These are phyloP conservation scores for Cinclus mexicanus DNA, from an alignment of 2,113 vertebrate species.

Conservation along the genomic window DNA sequence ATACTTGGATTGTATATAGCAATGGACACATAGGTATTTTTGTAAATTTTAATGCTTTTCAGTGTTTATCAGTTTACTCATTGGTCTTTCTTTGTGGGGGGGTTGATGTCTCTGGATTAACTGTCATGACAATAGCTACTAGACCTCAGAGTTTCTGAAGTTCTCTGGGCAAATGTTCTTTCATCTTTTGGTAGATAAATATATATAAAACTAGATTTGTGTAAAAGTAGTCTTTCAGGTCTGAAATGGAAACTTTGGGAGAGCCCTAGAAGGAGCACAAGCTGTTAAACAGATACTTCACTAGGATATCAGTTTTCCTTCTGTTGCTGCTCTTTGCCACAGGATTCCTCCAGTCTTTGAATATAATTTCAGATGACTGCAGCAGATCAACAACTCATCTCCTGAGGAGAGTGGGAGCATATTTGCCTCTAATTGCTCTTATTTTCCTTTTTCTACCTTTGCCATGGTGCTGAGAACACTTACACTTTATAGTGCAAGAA, in stretches of 20 bases:
- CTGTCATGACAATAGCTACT: neutral
- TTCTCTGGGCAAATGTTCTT: neutral
- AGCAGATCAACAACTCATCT: neutral
- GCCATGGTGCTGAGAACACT: neutral
- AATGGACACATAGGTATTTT: neutral
- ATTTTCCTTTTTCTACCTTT: neutral
- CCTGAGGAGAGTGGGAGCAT: rapidly evolving
- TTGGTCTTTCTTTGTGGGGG: neutral
- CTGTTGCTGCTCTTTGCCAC: neutral
- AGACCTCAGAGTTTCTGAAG: neutral
- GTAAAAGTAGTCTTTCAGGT: neutral
- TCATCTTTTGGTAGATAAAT: neutral
- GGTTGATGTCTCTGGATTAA: neutral
- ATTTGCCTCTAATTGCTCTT: neutral
- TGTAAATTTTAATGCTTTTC: neutral
- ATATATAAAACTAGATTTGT: neutral
- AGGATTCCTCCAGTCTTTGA: neutral
- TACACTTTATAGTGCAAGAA: neutral
- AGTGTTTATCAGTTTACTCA: neutral
- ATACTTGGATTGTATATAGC: neutral
- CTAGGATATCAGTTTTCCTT: neutral
- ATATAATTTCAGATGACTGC: neutral
- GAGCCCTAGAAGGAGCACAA: neutral
- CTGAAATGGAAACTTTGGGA: neutral
- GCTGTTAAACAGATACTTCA: neutral